Percentiles rank a stretch among this genome's conserved stretches.
Evolutionary conservation across 2,113 vertebrate species (phyloP).

Genomic region (Polypterus senegalus): DNA sequence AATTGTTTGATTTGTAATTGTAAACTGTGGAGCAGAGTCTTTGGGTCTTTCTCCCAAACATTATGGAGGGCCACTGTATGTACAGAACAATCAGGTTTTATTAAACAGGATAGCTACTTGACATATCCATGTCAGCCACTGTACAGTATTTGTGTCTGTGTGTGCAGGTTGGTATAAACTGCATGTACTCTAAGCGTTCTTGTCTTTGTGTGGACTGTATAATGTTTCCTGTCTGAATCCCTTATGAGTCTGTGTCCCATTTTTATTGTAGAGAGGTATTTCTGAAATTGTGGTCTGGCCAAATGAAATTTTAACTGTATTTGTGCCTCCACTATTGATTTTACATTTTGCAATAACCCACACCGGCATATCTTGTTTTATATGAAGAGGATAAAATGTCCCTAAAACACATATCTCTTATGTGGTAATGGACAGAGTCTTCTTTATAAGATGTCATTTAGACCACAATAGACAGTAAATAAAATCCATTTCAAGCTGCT

Average conservation of each 20-base stretch:
- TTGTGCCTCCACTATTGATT: slow-evolving; percentile 71
- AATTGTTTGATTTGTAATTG: too few relatives aligned
- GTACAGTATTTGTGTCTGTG: too few relatives aligned
- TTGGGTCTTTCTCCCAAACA: too few relatives aligned
- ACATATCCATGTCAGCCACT: too few relatives aligned
- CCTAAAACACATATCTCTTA: slow-evolving; percentile 59
- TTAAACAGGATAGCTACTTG: too few relatives aligned
- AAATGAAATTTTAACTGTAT: slow-evolving; percentile 70
- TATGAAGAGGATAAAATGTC: slow-evolving; percentile 73
- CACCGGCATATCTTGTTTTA: slow-evolving; percentile 59
- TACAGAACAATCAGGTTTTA: too few relatives aligned
- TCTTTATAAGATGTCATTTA: slow-evolving; percentile 80
- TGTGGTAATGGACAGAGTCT: slow-evolving; percentile 73
- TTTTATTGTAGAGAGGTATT: slow-evolving; percentile 18
- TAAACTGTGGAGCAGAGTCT: too few relatives aligned
- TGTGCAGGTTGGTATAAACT: too few relatives aligned
- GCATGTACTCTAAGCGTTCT: too few relatives aligned
- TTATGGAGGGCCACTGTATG: too few relatives aligned
- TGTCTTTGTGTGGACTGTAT: too few relatives aligned
- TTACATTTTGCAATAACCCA: slow-evolving; percentile 70
- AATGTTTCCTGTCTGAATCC: too few relatives aligned
- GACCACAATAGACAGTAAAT: slow-evolving; percentile 87
- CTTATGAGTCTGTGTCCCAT: slow-evolving; percentile 16
- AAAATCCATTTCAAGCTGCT: slow-evolving; percentile 84
- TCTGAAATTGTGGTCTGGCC: slow-evolving; percentile 14